These are phyloP conservation scores for Synergus itoensis DNA, from an alignment of 2,888 invertebrate genomes.

Conservation along the genomic window DNA sequence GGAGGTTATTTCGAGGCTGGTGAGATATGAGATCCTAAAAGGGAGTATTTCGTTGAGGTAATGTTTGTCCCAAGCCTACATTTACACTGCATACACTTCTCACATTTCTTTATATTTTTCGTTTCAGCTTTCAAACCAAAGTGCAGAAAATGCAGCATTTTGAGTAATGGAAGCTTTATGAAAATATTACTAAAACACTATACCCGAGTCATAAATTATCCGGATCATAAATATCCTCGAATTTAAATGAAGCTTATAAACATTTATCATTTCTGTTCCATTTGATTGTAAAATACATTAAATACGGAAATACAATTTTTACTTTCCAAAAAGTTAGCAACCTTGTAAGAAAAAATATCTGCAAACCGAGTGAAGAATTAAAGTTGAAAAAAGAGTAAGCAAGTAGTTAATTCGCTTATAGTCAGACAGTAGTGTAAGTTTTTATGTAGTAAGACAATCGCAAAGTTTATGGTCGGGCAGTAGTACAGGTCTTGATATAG, in stretches of 20 bases:
- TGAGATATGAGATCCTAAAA: slow-evolving; percentile 47
- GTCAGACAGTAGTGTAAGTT: not conserved
- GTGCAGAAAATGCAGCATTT: not conserved
- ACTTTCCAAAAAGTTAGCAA: not conserved
- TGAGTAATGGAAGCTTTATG: not conserved
- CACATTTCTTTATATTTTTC: not conserved
- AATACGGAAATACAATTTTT: not conserved
- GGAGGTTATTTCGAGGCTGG: slow-evolving; percentile 58
- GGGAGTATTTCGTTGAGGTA: slow-evolving; percentile 54
- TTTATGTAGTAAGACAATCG: too few relatives aligned
- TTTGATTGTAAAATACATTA: too few relatives aligned
- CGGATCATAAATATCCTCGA: not conserved
- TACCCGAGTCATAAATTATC: not conserved
- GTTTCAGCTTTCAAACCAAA: not conserved
- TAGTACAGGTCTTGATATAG: not conserved
- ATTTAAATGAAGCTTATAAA: not conserved
- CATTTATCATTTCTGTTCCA: not conserved
- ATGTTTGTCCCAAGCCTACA: not conserved
- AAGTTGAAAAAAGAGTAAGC: not conserved
- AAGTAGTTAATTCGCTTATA: not conserved
- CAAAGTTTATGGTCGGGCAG: too few relatives aligned
- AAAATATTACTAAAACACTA: not conserved
- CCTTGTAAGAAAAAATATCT: not conserved
- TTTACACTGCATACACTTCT: not conserved
- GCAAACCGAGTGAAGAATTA: not conserved